phyloP scores from a whole-genome alignment of 2,797 vertebrate species.

The Knipowitschia caucasica region DNA sequence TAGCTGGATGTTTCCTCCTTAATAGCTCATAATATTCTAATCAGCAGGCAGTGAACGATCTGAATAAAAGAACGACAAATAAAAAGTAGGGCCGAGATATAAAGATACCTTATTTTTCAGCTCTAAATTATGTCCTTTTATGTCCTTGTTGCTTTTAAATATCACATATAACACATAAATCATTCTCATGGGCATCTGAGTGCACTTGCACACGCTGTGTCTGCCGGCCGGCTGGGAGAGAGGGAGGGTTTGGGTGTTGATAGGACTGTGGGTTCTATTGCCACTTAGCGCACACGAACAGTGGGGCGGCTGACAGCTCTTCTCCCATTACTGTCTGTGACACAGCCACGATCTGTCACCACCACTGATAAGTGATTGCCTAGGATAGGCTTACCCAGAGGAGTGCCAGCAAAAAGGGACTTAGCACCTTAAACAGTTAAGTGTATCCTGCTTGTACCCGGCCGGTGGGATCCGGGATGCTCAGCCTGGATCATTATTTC shows the following conservation, averaged over 20 bases:
- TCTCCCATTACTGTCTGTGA: constrained; percentile 64
- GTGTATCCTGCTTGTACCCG: constrained; percentile 51
- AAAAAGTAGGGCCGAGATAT: no score
- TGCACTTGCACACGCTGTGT: not conserved
- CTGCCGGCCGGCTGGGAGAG: not conserved
- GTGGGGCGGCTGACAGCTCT: constrained; percentile 46
- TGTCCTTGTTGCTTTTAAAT: not conserved
- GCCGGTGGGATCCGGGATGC: constrained; percentile 11
- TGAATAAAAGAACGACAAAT: constrained; percentile 1
- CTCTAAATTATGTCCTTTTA: not conserved
- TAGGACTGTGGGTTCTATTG: constrained; percentile 36
- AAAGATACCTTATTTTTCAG: not conserved
- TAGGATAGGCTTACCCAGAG: constrained; percentile 67
- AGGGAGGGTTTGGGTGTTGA: constrained; percentile 30
- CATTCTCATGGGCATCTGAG: not conserved
- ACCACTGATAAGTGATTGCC: constrained; percentile 73
- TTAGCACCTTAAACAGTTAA: constrained; percentile 73
- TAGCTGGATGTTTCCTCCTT: constrained; percentile 40
- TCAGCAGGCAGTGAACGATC: constrained; percentile 10
- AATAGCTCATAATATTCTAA: constrained; percentile 22
- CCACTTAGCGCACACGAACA: constrained; percentile 43
- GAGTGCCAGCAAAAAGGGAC: constrained; percentile 52
- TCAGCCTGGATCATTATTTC: not conserved
- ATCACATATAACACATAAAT: not conserved
- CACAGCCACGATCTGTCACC: constrained; percentile 66